Conservation (phyloP, 2,797 vertebrate species). For the Saxicola maurus region DNA sequence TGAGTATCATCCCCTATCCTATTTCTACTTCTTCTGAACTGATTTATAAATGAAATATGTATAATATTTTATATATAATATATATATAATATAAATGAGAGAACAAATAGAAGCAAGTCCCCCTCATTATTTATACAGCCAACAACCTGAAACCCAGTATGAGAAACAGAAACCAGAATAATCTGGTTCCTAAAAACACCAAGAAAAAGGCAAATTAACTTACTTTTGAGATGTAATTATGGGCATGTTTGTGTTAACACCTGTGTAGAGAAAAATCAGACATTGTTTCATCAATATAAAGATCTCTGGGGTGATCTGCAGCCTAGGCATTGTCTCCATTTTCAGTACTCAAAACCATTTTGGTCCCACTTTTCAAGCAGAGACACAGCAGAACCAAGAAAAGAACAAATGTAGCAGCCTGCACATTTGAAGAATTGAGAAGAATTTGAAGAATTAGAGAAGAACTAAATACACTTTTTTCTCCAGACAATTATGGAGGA, state of each 20-base stretch:
- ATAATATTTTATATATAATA: too few species aligned
- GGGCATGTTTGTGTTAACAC: constrained; percentile 71
- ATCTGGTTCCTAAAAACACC: not conserved
- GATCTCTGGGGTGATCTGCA: not conserved
- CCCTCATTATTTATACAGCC: not conserved
- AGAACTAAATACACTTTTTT: not conserved
- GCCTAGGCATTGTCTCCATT: not conserved
- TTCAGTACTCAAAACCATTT: not conserved
- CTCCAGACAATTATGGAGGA: not conserved
- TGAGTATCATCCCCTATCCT: not conserved
- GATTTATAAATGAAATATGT: not conserved
- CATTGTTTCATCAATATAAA: not conserved
- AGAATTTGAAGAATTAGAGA: too few species aligned
- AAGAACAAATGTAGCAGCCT: not conserved
- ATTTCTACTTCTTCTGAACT: not conserved
- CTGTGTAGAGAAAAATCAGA: constrained; percentile 48
- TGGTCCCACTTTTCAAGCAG: not conserved
- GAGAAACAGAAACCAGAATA: not conserved
- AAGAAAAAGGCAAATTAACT: constrained; percentile 50
- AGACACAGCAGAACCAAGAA: not conserved
- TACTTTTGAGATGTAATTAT: constrained; percentile 83
- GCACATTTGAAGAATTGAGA: not conserved
- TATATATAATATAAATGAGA: too few species aligned
- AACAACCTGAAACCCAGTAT: not conserved
- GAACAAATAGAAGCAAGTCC: not conserved